Base-by-base conservation (phyloP, 2,113 vertebrate species). In the Bufo bufo region DNA sequence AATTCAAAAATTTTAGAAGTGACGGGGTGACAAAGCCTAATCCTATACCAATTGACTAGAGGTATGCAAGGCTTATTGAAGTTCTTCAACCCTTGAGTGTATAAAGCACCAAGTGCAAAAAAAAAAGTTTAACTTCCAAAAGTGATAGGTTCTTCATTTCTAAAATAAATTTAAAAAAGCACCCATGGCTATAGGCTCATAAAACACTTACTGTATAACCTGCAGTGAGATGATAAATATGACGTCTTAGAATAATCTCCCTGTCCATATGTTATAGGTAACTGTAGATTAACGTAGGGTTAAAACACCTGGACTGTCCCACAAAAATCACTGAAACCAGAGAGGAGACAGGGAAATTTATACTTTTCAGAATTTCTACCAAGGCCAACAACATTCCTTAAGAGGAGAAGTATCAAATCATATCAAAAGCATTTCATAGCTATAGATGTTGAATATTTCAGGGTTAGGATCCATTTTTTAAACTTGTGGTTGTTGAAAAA, bases 301-400 rank as follows among this genome's bases (percentile, higher is more conserved):
- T 14, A 52, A 84, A 78, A 86, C 85, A 86, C 85, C 85, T 78
- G 56, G 74, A 49, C 47, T 33, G 45, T 78, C 56, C 43, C 47
- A 72, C 20, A 72, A 61, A 63, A 77, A 85, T 63, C 74, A 61
- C 17, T 77, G 17, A 85, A 77, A 85, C 17, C 47, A 50, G 45
- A 85, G 54, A 49, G 50, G 65, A 16, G 20, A 19, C 63, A 86
- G 56, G 45, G 45, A 71, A 54, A 66, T 23, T 9, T 82, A n/a
- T n/a, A 50, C 52, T 66, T 83, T 52, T 66, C 10, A 82, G 5
- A 80, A 69, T 69, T 66, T 69, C 45, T 11, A 3, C 10, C 11
- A 2, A 13, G 52, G 81, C 81, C 81, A 83, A 83, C 19, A 69
- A 69, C 81, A 83, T 83, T 83, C 63, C 81, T 65, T n/a, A 10